Conservation (phyloP, 2,888 invertebrate genomes). For the Julus scanicus region DNA sequence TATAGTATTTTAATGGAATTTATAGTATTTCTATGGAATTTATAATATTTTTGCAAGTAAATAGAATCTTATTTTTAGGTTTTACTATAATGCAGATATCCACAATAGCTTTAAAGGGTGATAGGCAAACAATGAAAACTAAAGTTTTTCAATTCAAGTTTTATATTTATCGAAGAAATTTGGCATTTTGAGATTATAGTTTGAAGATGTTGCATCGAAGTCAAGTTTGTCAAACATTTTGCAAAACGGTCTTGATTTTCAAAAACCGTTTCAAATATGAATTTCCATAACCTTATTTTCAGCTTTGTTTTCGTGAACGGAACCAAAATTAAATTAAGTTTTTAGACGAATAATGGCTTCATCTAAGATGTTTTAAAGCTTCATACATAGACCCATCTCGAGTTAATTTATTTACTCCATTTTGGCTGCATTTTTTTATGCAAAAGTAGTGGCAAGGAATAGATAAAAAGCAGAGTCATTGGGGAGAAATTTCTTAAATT, state of each 20-base stretch:
- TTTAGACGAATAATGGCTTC: background rate
- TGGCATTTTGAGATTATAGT: too few relatives aligned
- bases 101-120: too few relatives aligned
- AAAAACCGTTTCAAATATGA: background rate
- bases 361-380: background rate
- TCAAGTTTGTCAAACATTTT: background rate
- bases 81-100: too few relatives aligned
- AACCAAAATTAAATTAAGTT: background rate
- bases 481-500: constrained; percentile 28
- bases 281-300: background rate
- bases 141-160: too few relatives aligned
- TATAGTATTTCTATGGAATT: too few relatives aligned
- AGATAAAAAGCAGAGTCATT: background rate
- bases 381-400: background rate
- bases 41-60: too few relatives aligned
- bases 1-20: too few relatives aligned
- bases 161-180: too few relatives aligned
- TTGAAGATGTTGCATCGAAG: background rate
- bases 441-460: background rate
- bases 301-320: background rate
- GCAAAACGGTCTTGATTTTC: background rate
- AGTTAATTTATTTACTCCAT: constrained; percentile 18
- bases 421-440: background rate
- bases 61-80: too few relatives aligned
- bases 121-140: too few relatives aligned